A percentile compares a stretch with the other conserved stretches of the same genome.
phyloP scores from a whole-genome alignment of 1,140 invertebrate species.

The Chironomus tepperi region DNA sequence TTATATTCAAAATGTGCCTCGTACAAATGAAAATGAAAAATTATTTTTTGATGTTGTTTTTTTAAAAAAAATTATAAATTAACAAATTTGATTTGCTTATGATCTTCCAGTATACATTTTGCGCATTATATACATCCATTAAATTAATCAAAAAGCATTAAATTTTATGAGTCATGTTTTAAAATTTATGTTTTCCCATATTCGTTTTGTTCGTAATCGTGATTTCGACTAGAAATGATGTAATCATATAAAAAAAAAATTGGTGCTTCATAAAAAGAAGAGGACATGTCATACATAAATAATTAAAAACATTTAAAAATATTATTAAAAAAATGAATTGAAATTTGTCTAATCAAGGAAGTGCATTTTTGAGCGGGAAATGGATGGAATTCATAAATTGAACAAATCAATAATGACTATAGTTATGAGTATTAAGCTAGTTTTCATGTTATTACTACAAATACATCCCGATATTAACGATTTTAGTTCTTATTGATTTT shows the following conservation, averaged over 20 bases:
- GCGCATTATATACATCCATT: background rate
- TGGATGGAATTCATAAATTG: too few relatives aligned
- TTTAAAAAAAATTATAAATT: background rate
- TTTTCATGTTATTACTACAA: too few relatives aligned
- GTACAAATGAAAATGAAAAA: background rate
- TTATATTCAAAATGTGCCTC: slow-evolving; percentile 13
- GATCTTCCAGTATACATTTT: background rate
- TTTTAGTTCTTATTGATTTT: too few relatives aligned
- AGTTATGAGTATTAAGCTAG: background rate
- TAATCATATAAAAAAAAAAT: background rate
- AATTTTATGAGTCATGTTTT: background rate
- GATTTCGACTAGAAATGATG: background rate
- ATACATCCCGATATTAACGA: too few relatives aligned
- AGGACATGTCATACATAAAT: background rate
- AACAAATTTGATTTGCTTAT: background rate
- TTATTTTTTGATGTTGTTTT: background rate
- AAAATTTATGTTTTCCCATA: background rate
- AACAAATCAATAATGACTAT: background rate
- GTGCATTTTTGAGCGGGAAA: too few relatives aligned
- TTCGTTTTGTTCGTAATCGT: too few relatives aligned
- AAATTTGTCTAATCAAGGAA: background rate
- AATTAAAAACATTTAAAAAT: background rate
- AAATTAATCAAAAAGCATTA: background rate
- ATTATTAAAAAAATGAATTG: background rate
- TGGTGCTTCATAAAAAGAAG: background rate